Evolutionary conservation across 2,113 vertebrate genomes (phyloP).

Genomic region (Indicator indicator): DNA sequence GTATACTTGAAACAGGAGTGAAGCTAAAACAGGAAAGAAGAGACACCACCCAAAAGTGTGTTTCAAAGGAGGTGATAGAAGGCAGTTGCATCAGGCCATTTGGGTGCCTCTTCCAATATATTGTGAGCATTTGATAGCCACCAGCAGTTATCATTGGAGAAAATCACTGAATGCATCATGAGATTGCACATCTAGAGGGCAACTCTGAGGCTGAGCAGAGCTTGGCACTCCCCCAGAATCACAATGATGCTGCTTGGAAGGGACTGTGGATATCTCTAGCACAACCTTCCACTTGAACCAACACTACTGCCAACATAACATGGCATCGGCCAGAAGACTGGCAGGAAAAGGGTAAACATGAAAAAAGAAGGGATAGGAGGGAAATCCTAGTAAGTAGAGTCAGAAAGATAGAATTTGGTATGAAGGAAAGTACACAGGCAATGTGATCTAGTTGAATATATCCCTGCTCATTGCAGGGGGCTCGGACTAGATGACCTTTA

Average conservation of each 20-base stretch:
- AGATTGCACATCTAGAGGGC: background rate
- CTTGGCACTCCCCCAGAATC: background rate
- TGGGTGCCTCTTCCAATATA: background rate
- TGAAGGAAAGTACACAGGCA: background rate
- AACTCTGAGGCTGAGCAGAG: background rate
- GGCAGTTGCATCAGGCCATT: background rate
- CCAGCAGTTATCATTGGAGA: background rate
- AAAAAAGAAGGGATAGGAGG: background rate
- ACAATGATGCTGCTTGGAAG: background rate
- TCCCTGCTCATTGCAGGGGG: background rate
- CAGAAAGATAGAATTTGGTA: background rate
- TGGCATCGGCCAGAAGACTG: background rate
- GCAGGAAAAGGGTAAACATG: background rate
- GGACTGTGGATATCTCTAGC: background rate
- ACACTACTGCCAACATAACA: background rate
- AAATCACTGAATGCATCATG: background rate
- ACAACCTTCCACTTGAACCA: background rate
- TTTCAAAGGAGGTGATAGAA: background rate
- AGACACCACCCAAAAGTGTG: background rate
- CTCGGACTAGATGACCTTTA: background rate
- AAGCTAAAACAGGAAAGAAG: background rate
- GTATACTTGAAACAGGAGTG: background rate
- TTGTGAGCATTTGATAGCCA: background rate
- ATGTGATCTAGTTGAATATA: background rate
- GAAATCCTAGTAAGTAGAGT: background rate